Evolutionary conservation across 2,888 invertebrate genomes (phyloP), one percentile per base, ranked within the genome.

Genomic region (Helicoverpa assulta): DNA sequence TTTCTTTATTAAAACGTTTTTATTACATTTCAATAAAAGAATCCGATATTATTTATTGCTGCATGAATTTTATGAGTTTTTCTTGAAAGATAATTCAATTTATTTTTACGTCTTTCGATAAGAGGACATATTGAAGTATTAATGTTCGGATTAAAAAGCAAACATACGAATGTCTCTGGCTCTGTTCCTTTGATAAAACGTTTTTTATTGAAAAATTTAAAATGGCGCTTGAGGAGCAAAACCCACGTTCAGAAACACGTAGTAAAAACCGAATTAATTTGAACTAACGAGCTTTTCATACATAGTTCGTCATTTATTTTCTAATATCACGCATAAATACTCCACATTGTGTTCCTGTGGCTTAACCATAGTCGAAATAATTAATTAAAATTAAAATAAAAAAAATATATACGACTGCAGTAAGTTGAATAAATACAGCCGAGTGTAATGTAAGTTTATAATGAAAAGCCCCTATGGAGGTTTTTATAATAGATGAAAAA

Each of bases 401-500:
- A 80, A 70, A 88, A 86, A n/a, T 82, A 88, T 60, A 76, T 84
- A 90, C 85, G 95, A 95, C 94, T 95, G 94, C 94, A 93, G 92
- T 92, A 92, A 93, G 91, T 88, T 85, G 83, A 85, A 71, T 81
- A 79, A 91, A 91, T 90, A 93, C 90, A 90, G 89, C 91, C 90
- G 91, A 88, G 91, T 90, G 88, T 94, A 95, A 94, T 93, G 93
- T 95, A 95, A 94, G 95, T 95, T 93, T 94, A 87, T 94, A 94
- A 95, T 90, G 85, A 87, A 91, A 92, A 92, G 91, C 95, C 93
- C 95, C 95, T 94, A 94, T 94, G 95, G 95, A 95, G 95, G 95
- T 94, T 95, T 94, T 93, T 93, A 93, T 94, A 94, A 94, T 93
- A 93, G 91, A 89, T 83, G 89, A 93, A 90, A 89, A 83, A 85